Base-by-base conservation (phyloP, 2,797 vertebrate genomes). In the Sebastes ruberrimus region DNA sequence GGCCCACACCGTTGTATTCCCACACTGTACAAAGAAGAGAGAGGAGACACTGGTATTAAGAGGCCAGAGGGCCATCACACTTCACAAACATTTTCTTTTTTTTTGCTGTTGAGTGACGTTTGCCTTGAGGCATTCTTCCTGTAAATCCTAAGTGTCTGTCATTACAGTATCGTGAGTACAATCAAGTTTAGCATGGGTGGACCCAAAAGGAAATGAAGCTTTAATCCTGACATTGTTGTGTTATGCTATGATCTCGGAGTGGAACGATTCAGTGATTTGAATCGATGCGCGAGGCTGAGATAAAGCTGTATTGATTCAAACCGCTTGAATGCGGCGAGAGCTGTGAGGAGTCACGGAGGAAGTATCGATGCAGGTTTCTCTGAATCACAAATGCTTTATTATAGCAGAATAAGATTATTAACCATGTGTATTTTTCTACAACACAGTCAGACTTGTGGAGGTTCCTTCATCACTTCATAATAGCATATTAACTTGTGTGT, bases 271-370 rank as follows among this genome's bases (percentile, higher is more conserved):
- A 25, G 57, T 78, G 83, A 81, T 79, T 75, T 76, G 49, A 81
- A 86, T 83, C 46, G 10, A 78, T 73, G 57, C 0, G 2, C 18
- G 11, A 2, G 62, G 30, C 60, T 38, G 35, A 35, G 63, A 78
- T 59, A 18, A 86, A 72, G 42, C 78, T 65, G 55, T 77, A 86
- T 82, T 60, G 79, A 88, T 78, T 79, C 61, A 59, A 65, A 35
- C 14, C 0, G 5, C 27, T 33, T 22, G 28, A 64, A 56, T 52
- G 61, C 55, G 32, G 65, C 75, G 4, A 67, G 70, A 76, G 63
- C 68, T 76, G 22, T 18, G 8, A 38, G 30, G 69, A 49, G 53
- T 28, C 49, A n/a, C 61, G 63, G 59, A 64, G 59, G 18, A 67
- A 38, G 64, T 63, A 83, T 66, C 7, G 61, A 74, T 64, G 71